phyloP scores from a whole-genome alignment of 2,113 vertebrate genomes.

The Ciconia boyciana region DNA sequence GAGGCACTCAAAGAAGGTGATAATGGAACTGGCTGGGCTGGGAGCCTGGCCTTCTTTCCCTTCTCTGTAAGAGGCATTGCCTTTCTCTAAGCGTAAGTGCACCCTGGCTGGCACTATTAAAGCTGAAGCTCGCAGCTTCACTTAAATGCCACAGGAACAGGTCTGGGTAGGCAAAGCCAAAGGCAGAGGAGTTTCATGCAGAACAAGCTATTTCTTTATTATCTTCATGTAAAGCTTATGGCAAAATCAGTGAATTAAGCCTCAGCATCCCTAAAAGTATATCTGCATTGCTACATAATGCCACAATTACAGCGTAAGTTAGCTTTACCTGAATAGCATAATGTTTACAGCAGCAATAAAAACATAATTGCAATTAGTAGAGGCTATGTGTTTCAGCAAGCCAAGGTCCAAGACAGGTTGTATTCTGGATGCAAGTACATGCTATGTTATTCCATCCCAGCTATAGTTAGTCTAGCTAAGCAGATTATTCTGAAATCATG shows the following conservation, averaged over 20 bases:
- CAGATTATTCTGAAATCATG: background rate
- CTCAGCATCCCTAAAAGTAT: background rate
- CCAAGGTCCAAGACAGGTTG: background rate
- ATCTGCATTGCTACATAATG: background rate
- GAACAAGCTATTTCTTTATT: background rate
- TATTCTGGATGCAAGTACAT: background rate
- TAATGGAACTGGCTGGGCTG: background rate
- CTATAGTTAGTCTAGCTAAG: background rate
- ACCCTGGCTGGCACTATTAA: background rate
- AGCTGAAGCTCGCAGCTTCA: background rate
- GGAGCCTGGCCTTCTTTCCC: background rate
- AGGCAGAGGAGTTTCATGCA: background rate
- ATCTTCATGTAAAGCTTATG: background rate
- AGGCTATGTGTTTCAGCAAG: background rate
- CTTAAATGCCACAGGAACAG: background rate
- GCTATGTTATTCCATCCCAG: background rate
- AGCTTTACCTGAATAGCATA: background rate
- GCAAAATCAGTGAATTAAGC: background rate
- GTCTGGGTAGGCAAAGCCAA: background rate
- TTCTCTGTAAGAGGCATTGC: background rate
- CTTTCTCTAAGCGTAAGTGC: background rate
- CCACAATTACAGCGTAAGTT: background rate
- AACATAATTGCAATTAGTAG: background rate
- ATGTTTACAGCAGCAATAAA: background rate
- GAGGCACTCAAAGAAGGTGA: too few relatives aligned